phyloP scores from a whole-genome alignment of 2,113 vertebrate genomes.

The Anarhynchus alexandrinus region DNA sequence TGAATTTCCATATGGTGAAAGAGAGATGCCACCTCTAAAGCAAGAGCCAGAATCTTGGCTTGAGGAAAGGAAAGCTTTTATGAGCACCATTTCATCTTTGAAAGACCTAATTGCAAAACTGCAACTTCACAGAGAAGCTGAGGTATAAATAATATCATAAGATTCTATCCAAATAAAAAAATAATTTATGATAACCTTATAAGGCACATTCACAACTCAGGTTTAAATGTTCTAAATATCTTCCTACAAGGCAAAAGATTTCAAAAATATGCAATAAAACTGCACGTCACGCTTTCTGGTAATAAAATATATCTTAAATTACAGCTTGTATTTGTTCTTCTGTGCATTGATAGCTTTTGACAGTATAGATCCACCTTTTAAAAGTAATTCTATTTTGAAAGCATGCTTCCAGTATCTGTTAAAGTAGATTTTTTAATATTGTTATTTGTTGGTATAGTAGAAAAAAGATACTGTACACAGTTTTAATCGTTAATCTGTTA shows the following conservation, averaged over 20 bases:
- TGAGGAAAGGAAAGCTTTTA: constrained; percentile 83
- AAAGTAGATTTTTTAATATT: neutral
- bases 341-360: neutral
- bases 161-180: neutral
- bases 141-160: constrained; percentile 70
- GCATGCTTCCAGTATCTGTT: neutral
- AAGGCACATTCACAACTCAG: neutral
- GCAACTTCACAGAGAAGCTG: constrained; percentile 73
- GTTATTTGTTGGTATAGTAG: neutral
- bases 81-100: constrained; percentile 84
- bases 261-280: neutral
- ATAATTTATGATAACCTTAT: neutral
- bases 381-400: neutral
- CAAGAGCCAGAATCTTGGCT: constrained; percentile 74
- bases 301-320: neutral
- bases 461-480: neutral
- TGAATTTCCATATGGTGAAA: constrained; percentile 77
- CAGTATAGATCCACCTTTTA: neutral
- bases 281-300: neutral
- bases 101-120: constrained; percentile 86
- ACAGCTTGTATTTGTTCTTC: neutral
- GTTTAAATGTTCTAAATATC: neutral
- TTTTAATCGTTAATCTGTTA: neutral
- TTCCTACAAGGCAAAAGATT: neutral
- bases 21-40: constrained; percentile 52